Base-by-base conservation (phyloP, 2,113 vertebrate species). In the Carassius auratus region DNA sequence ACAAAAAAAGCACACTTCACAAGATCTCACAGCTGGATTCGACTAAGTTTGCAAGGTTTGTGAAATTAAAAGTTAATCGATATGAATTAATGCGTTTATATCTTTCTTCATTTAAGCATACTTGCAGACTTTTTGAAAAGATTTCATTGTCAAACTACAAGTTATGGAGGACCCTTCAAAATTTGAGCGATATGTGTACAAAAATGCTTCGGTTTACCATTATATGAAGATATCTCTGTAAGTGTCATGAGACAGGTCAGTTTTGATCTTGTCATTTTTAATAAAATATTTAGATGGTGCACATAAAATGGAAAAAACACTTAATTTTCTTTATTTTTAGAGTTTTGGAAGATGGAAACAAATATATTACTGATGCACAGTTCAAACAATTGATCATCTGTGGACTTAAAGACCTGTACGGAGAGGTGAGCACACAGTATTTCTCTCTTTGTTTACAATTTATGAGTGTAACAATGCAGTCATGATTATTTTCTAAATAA, bases 161-260 rank as follows among this genome's bases (percentile, higher is more conserved):
- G 15, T 36, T 42, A 83, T 83, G 88, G 87, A 91, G 3, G 84
- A 88, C 8, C 26, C 91, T 2, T 15, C 89, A 0, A 85, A 84
- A 33, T 96, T 94, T 86, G 94, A 96, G 83, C 94, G 96, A 84
- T 84, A 93, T 0, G 96, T 97, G 85, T 90, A 94, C 81, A 96
- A 93, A 91, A 94, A 95, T 78, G 86, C 89, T 1, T 95, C 95
- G 0, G 93, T 93, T 19, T 92, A 96, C 83, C 96, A 97, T 84
- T 98, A 98, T 88, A 61, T 98, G 95, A 96, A 96, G 73, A 92
- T 97, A 66, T 84, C 88, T 71, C 90, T 98, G 97, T 98, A 91
- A 96, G 97, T 96, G 38, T 52, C 21, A 59, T 8, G 4, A n/a
- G n/a, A 19, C 80, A 85, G 6, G n/a, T 33, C 14, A 66, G 23